phyloP scores from a whole-genome alignment of 2,888 invertebrate species.

The Acrocyrtus sp. region DNA sequence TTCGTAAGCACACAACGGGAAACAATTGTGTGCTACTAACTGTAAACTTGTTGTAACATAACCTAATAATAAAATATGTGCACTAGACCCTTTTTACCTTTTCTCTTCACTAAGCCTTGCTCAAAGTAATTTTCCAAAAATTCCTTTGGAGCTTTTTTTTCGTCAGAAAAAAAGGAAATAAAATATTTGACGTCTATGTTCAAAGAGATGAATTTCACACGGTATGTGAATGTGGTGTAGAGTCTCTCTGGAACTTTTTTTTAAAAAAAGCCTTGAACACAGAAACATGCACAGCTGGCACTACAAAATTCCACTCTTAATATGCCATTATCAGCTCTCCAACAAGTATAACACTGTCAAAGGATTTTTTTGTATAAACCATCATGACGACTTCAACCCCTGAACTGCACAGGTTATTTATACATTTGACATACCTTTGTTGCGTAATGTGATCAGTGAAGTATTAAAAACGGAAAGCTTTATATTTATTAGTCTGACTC shows the following conservation, averaged over 20 bases:
- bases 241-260: background rate
- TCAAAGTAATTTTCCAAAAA: background rate
- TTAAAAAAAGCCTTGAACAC: too few relatives aligned
- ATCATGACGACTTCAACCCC: background rate
- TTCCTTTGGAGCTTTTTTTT: conserved; percentile 2
- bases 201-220: conserved; percentile 11
- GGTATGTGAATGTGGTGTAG: background rate
- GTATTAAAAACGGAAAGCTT: too few relatives aligned
- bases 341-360: background rate
- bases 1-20: background rate
- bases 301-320: background rate
- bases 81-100: conserved; percentile 17
- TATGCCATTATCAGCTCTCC: background rate
- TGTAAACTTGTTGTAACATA: too few relatives aligned
- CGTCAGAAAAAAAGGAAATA: background rate
- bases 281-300: background rate
- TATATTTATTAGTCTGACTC: too few relatives aligned
- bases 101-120: background rate
- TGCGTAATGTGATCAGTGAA: background rate
- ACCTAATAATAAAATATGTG: background rate
- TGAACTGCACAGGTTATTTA: background rate
- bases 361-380: background rate
- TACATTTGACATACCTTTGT: background rate
- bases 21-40: too few relatives aligned
- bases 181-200: background rate